Evolutionary conservation across 2,113 vertebrate genomes (phyloP), one percentile per base, ranked within the genome.

Genomic region (Myiozetetes cayanensis): DNA sequence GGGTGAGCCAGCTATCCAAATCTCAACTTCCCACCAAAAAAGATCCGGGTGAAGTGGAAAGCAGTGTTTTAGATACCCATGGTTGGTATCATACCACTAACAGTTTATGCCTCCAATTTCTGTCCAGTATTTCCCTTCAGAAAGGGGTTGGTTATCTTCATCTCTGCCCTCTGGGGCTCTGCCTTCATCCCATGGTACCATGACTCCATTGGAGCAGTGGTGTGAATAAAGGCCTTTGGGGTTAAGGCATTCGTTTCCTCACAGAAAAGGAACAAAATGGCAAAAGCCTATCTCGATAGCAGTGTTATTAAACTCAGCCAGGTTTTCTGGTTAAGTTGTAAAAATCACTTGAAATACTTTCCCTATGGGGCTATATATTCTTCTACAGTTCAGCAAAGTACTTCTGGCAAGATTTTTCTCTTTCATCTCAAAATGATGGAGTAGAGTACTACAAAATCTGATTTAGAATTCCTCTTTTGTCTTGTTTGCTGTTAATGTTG

Each of bases 361-460:
- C 68, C 68, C 74, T 66, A 0, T 74, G 65, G 72, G 55, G 37
- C 86, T 88, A 14, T 92, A 80, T 95, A 77, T 95, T 92, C 41
- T 96, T 96, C 68, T 84, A 7, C 56, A 92, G 68, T 89, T 92
- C 83, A 92, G 50, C 79, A 84, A 61, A 72, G 43, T 75, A 63
- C 55, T 94, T 92, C 43, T 84, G 80, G 70, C 43, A 63, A 89
- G 39, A 71, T 71, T 84, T 78, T 35, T 58, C 62, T 62, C 58
- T 93, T 92, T 94, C 65, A 81, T 89, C 68, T 90, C 35, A 87
- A 90, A 70, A 65, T 90, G 79, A 81, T 93, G 83, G 59, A 94
- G 39, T 82, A 52, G 23, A 30, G 24, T 66, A 46, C 71, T 92
- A 62, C 46, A 80, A 93, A 84, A 90, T 74, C 19, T 74, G 28